Evolutionary conservation across 2,113 vertebrate genomes (phyloP), one percentile per base, ranked within the genome.

Genomic region (Lanius ludovicianus): DNA sequence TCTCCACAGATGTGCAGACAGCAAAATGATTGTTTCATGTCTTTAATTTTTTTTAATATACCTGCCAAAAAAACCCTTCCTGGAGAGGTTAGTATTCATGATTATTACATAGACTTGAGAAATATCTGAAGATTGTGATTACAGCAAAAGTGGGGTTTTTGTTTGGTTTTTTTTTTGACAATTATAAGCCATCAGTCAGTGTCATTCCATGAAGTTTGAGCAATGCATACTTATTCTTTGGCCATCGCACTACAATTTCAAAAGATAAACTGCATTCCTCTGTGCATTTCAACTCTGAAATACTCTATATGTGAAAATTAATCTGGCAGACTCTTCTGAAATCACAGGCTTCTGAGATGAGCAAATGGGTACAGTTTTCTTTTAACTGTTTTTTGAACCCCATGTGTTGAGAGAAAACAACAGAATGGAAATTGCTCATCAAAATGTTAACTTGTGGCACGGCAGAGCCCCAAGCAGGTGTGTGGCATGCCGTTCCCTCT

Each of bases 371-470:
- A 98, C 87, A 97, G 98, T 98, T 98, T 98, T 98, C 98, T 98
- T 98, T 93, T 98, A 98, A 98, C 97, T 98, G 98, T 98, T 98
- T 98, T 96, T 98, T 98, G 98, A 98, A 98, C 98, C 98, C 98
- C 98, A 98, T 98, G 98, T 98, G 98, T 98, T 98, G 98, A 98
- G 97, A 97, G 97, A 98, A 98, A 98, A 98, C 98, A 98, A 98
- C 98, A 98, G 98, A 98, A 98, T 97, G 97, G 98, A 97, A 98
- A 98, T 98, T 98, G 98, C 97, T 98, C 98, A 98, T 98, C 98
- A 98, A 98, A 98, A 98, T 98, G 97, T 97, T 98, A 98, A 98
- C 97, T 98, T 97, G 98, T 98, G 98, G 98, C 97, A 97, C 57
- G 35, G 97, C 96, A 95, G 91, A 97, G 98, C 96, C 97, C 97